Base-by-base conservation (phyloP, 2,888 invertebrate species). In the Drosophila fungiperda region DNA sequence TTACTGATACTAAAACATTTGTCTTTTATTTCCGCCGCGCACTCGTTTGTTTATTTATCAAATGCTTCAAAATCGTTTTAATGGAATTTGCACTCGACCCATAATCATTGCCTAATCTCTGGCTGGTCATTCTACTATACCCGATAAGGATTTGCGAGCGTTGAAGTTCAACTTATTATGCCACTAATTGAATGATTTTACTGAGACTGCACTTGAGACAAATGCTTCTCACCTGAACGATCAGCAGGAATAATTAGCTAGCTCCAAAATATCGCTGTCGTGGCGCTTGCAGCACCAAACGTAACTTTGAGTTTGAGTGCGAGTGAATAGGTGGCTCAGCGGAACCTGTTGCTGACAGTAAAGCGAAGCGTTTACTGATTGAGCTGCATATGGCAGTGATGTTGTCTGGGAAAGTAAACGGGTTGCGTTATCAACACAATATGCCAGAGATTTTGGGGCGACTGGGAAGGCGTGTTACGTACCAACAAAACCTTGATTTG, bases 281-380 rank as follows among this genome's bases (percentile, higher is more conserved):
- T 70, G 77, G 71, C 70, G 50, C 23, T 26, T 35, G n/a, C 45
- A 35, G 32, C 49, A 53, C 9, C 26, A 33, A 29, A 40, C 40
- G 52, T 29, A 29, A 29, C 29, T 29, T 29, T 29, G 20, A 38
- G 53, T n/a, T 53, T 12, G 12, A 33, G 54, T 38, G 61, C 36
- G 50, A 75, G 62, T 29, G 23, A 50, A 42, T 50, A 58, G 20
- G 38, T 36, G 17, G 36, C 40, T 42, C 65, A 36, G 70, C 49
- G 60, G 59, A 80, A 80, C 80, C 80, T 80, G 81, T 81, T 80
- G 80, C 81, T 73, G 60, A 32, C 64, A 55, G 70, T 70, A 64
- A 62, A 32, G 52, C 74, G 29, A 17, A 52, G 60, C 50, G 52
- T 48, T 57, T 52, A 73, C 64, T 78, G 66, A 60, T 61, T 62